Evolutionary conservation across 2,113 vertebrate genomes (phyloP), one percentile per base, ranked within the genome.

Genomic region (Brachypteracias leptosomus): DNA sequence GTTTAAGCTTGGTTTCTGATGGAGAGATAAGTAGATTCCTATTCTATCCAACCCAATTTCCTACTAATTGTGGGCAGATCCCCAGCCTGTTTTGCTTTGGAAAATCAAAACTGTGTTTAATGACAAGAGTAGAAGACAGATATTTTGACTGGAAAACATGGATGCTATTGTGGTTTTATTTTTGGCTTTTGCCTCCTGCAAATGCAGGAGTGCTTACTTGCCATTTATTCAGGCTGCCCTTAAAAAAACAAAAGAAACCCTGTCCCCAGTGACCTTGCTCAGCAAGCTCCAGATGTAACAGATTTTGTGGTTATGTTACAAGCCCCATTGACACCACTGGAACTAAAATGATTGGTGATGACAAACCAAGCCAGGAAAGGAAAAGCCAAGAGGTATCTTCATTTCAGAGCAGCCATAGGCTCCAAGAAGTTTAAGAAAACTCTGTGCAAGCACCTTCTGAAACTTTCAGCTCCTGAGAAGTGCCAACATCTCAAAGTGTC

Each of bases 231-330:
- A 87, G 77, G 14, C 73, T 76, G 66, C 47, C 42, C 89, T 65
- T 35, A 49, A 77, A 85, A 55, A 93, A 36, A 11, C 67, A 70
- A 55, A 83, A 88, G 67, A 38, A 90, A 3, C 20, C 61, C 66
- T 10, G 3, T 84, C 65, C 73, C 42, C 0, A 0, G 73, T 72
- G 94, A 82, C 73, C 80, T 82, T 1, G 3, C 70, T 75, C 66
- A 40, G 73, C 36, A 10, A 3, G 2, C 62, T 89, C 84, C 95
- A 95, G 93, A 91, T 92, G 89, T 36, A 42, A 49, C 87, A 38
- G 73, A 87, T 95, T 95, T 89, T 94, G 91, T 40, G 93, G 94
- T 89, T 92, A 7, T 26, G 33, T 75, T 90, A 88, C 91, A 75
- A 95, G 58, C 57, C 40, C 75, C 70, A 26, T 2, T 52, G 65